These are phyloP conservation scores for Mesembrinibis cayennensis DNA, from an alignment of 2,113 vertebrate species.

Conservation along the genomic window DNA sequence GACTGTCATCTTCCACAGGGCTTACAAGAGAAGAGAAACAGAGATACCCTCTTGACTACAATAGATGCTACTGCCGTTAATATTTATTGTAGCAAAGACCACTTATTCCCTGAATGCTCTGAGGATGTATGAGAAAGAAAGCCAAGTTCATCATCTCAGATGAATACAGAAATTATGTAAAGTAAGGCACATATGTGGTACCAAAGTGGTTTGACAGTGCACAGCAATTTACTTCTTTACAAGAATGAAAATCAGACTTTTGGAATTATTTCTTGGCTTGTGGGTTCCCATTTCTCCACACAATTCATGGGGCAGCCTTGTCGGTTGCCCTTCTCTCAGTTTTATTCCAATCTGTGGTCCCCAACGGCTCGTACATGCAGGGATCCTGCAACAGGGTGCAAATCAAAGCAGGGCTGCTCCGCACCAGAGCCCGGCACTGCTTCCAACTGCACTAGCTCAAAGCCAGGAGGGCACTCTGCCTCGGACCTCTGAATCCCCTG, in stretches of 20 bases:
- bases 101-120: neutral
- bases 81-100: neutral
- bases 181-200: neutral
- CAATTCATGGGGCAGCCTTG: too few relatives aligned
- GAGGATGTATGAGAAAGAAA: neutral
- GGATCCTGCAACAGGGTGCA: too few relatives aligned
- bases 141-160: neutral
- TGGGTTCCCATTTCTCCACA: neutral
- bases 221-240: neutral
- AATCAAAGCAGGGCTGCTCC: too few relatives aligned
- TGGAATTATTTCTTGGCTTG: neutral
- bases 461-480: neutral
- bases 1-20: neutral
- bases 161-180: neutral
- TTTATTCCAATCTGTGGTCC: neutral
- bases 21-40: neutral
- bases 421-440: accelerated
- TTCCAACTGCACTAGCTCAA: too few relatives aligned
- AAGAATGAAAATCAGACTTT: neutral
- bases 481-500: accelerated
- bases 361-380: neutral
- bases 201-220: neutral
- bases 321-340: neutral
- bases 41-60: neutral
- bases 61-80: neutral